Base-by-base conservation (phyloP, 1,140 invertebrate species). In the Drosophila teissieri region DNA sequence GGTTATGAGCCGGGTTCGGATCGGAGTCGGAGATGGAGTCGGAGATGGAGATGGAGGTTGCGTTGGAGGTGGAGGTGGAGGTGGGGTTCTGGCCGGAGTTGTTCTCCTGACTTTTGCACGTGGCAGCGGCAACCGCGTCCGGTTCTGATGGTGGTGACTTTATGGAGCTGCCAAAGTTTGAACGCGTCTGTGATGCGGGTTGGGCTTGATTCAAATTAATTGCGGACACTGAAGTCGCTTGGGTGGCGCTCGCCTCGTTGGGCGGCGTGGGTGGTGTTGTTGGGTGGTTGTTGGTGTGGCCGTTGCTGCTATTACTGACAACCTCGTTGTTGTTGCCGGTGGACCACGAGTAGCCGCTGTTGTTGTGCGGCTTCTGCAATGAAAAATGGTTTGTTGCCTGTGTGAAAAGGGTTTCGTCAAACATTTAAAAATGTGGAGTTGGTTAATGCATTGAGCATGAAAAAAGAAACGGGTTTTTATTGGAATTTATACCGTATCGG, bases 191-290 rank as follows among this genome's bases (percentile, higher is more conserved):
- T 68, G 74, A 60, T 63, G 79, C 77, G 73, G 82, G 76, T 75
- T 73, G 75, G 65, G 78, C 51, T 73, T 77, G 79, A 76, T 88
- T 82, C 80, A 84, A 88, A 88, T 91, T 90, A 91, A 88, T 89
- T 89, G 80, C 77, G 64, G 84, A 78, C 51, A 61, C 75, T 48
- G 78, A 51, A 64, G 74, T 76, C 56, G 73, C 60, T 75, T 79
- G 80, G 48, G 61, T 69, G 54, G 57, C 48, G 48, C 44, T 39
- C 11, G 37, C 36, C 40, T 78, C 75, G 54, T 54, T 52, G 74
- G 65, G 51, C 36, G 75, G 65, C 54, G 74, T 78, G 56, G 76
- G 65, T 40, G 76, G 55, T 52, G 76, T 58, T 39, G 40, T 73
- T 48, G 68, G 69, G 48, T 83, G 76, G 80, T 42, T 83, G 80